Base-by-base conservation (phyloP, 2,888 invertebrate species). In the Agrilus cyanescens region DNA sequence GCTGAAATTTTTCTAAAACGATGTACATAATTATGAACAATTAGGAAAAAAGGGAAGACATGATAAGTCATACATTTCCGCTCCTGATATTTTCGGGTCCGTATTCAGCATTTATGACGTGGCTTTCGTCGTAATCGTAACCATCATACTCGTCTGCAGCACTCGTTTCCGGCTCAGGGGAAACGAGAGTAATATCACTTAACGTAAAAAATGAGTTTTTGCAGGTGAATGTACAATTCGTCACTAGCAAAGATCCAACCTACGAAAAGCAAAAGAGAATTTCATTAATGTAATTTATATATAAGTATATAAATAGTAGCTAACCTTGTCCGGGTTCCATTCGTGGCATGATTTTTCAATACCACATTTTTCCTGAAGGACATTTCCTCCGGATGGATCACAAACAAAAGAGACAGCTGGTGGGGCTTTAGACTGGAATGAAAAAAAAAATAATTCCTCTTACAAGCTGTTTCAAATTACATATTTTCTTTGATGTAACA, bases 331-430 rank as follows among this genome's bases (percentile, higher is more conserved):
- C 42, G 72, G 68, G 7, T 72, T 67, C 82, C 82, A 84, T 38
- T 75, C 71, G 57, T 80, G 76, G 58, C 85, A 85, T 3, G 73
- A 73, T 59, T 73, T 73, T 45, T 77, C 76, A 50, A 75, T 75
- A 15, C 75, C 73, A 62, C 85, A 85, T 37, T 79, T 74, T 60
- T 85, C 80, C 62, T 85, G 85, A 59, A 80, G 74, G 37, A 87
- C 75, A 37, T 75, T 73, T 1, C 82, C 85, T 29, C 84, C 84
- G 43, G 72, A 67, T 25, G 69, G 70, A 57, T 83, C 77, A 62
- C 86, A 87, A 57, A 76, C 77, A 57, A 87, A 85, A 54, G 78
- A 73, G 3, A 85, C 78, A 32, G 32, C 30, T 13, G 29, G 31
- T 2, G 12, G 18, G 25, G 18, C 13, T 13, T 40, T 15, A 3